Base-by-base conservation (phyloP, 2,888 invertebrate species). In the Apeira syringaria region DNA sequence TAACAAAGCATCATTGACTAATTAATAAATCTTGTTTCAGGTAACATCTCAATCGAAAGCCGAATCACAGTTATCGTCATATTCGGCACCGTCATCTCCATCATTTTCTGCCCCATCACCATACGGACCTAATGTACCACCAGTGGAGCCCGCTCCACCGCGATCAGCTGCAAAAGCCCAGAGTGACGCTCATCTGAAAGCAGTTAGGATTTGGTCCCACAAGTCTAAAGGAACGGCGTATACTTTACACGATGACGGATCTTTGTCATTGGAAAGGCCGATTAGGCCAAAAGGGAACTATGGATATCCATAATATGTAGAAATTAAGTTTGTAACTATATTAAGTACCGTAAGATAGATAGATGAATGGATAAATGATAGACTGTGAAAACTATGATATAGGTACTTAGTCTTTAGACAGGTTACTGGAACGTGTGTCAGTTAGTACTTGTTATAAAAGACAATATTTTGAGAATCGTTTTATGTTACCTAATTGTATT, bases 171-270 rank as follows among this genome's bases (percentile, higher is more conserved):
- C 76, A 0, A 64, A 56, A 5, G 73, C 76, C 2, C 83, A 86
- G 40, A 85, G 86, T 34, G 89, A 89, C 36, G 86, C 88, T 0
- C 84, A 88, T 47, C 70, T 87, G 1, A 88, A 87, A 50, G 88
- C 87, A 2, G 68, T 61, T 3, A 80, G 74, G 51, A 87, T 90
- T 26, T 88, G 89, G 85, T 80, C 86, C 1, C 84, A 88, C 42
- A 74, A 56, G 20, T 90, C 90, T 0, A 74, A 69, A 27, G 90
- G 88, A 5, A 76, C 79, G 0, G 88, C 90, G 0, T 90, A 88
- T 37, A 82, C 80, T 0, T 49, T 90, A 5, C 83, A 90, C 34
- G 67, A 79, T 5, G 89, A 90, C 49, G 90, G 90, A 1, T 75
- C 77, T 0, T 40, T 90, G 18, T 77, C 83, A 0, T 59, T 82